These are phyloP conservation scores for Epizoanthus rinbou DNA, from an alignment of 92 coral and sea anemone species.

Conservation along the genomic window DNA sequence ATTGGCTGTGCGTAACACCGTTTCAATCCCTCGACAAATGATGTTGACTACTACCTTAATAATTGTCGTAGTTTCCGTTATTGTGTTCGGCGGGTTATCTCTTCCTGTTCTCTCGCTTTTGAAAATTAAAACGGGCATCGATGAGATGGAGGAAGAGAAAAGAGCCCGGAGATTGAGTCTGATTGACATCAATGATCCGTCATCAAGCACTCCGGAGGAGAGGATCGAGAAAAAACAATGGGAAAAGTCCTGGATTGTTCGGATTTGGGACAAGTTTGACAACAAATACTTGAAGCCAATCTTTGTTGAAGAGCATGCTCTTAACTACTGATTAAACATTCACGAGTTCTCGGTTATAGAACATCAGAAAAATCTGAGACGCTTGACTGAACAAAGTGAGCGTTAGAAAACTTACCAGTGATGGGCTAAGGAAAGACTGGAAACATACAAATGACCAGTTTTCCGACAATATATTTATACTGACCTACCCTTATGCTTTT, in stretches of 20 bases:
- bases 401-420: too few relatives aligned
- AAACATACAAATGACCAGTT: too few relatives aligned
- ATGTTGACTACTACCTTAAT: constrained; percentile 94
- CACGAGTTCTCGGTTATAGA: too few relatives aligned
- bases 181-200: constrained; percentile 93
- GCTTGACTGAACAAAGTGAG: too few relatives aligned
- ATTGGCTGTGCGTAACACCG: constrained; percentile 93
- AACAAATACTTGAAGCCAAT: constrained; percentile 93
- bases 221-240: constrained; percentile 92
- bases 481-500: too few relatives aligned
- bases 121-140: constrained; percentile 90
- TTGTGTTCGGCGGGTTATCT: constrained; percentile 85
- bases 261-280: constrained; percentile 91
- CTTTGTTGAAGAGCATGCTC: constrained; percentile 92
- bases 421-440: too few relatives aligned
- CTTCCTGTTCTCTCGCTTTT: constrained; percentile 83
- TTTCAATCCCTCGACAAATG: constrained; percentile 98
- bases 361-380: too few relatives aligned
- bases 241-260: constrained; percentile 95
- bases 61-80: constrained; percentile 94
- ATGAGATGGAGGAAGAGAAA: constrained; percentile 85
- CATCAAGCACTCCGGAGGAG: constrained; percentile 92
- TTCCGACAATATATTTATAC: too few relatives aligned
- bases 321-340: not conserved
- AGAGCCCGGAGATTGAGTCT: constrained; percentile 90